phyloP scores from a whole-genome alignment of 2,888 invertebrate genomes.

The Empis stercorea region DNA sequence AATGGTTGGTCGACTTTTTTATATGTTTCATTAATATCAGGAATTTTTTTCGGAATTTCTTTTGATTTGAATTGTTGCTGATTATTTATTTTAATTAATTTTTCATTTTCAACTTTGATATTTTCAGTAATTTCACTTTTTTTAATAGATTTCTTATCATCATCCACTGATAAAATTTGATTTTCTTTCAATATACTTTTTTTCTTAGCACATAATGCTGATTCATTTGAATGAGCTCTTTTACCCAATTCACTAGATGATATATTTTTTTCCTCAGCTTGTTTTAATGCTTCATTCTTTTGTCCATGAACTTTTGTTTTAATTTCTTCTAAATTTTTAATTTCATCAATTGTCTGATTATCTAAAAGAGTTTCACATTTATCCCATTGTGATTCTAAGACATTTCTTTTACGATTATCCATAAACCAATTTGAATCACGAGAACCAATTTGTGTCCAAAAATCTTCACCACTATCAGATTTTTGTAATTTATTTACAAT shows the following conservation, averaged over 20 bases:
- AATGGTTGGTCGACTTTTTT: conserved; percentile 10
- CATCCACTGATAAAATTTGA: too few relatives aligned
- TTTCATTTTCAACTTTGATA: conserved; percentile 10
- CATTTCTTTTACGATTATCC: conserved; percentile 41
- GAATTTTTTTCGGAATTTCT: conserved; percentile 12
- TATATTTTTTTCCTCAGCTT: conserved; percentile 12
- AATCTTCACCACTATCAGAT: conserved; percentile 39
- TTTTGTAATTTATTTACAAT: conserved; percentile 17
- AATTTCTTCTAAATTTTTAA: conserved; percentile 15
- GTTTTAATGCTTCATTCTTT: conserved; percentile 16
- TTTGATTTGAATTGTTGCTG: conserved; percentile 8
- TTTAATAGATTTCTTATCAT: conserved; percentile 7
- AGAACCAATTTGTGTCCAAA: conserved; percentile 52
- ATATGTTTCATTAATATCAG: conserved; percentile 2
- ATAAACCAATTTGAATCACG: conserved; percentile 53
- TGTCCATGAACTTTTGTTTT: conserved; percentile 14
- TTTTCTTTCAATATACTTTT: conserved; percentile 8
- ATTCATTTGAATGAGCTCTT: conserved; percentile 16
- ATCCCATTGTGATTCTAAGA: conserved; percentile 33
- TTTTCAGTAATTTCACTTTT: background rate
- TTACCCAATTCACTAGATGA: conserved; percentile 3
- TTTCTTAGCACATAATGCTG: conserved; percentile 9
- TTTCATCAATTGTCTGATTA: conserved; percentile 1
- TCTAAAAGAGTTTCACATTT: conserved; percentile 15
- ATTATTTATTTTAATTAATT: too few relatives aligned